Evolutionary conservation across 2,113 vertebrate species (phyloP).

Genomic region (Prionailurus bengalensis): DNA sequence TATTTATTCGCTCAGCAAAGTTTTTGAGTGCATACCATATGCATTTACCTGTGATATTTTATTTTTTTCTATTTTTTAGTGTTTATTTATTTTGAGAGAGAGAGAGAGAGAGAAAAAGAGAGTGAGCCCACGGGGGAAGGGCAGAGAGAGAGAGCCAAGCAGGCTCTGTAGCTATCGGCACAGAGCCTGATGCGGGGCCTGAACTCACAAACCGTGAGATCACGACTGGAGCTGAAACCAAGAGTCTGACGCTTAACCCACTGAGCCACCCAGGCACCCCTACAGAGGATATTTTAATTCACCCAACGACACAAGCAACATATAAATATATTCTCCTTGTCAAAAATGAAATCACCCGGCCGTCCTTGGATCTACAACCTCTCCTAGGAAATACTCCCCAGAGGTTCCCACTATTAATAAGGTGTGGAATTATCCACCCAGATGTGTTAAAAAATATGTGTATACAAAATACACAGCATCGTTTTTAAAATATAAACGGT

Average conservation of each 20-base stretch:
- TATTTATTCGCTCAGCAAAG: neutral
- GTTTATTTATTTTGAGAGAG: no score
- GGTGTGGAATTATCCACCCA: neutral
- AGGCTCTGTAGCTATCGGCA: no score
- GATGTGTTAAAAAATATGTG: neutral
- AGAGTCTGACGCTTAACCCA: no score
- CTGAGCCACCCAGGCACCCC: no score
- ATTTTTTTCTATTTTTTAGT: neutral
- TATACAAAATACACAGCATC: neutral
- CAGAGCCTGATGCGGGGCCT: no score
- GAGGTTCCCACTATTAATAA: neutral
- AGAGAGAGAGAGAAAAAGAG: no score
- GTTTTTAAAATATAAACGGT: neutral
- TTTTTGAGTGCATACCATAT: neutral
- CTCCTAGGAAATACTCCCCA: neutral
- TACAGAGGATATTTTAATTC: neutral
- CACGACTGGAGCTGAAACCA: no score
- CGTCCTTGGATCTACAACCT: neutral
- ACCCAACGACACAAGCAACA: neutral
- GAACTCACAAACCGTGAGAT: no score
- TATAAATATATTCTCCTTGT: neutral
- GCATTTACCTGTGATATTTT: neutral
- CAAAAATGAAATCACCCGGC: neutral
- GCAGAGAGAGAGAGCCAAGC: no score
- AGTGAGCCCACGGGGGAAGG: no score